Conservation (phyloP, 2,888 invertebrate species). For the Phyto melanocephala region DNA sequence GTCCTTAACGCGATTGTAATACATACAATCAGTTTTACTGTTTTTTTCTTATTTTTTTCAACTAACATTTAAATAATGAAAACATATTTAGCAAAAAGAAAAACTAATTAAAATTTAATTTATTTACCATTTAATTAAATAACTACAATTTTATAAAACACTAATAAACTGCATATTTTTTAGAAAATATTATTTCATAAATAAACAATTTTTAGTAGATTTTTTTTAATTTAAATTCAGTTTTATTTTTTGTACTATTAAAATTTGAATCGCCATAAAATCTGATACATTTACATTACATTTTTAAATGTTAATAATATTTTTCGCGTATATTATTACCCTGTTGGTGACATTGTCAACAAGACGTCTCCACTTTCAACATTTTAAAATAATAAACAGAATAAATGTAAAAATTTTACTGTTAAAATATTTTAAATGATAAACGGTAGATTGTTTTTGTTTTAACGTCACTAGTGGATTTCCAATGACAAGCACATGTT, state of each 20-base stretch:
- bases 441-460: no score
- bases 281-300: background rate
- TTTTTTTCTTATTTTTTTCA: background rate
- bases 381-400: no score
- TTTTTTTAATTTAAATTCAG: background rate
- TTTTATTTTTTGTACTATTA: background rate
- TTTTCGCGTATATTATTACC: no score
- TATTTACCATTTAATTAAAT: constrained; percentile 15
- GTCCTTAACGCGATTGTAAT: constrained; percentile 29
- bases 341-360: no score
- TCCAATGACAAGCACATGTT: no score
- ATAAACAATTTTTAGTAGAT: background rate
- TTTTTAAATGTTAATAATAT: background rate
- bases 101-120: constrained; percentile 5
- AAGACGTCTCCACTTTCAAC: no score
- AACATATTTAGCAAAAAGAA: background rate
- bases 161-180: background rate
- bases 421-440: no score
- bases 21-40: background rate
- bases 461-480: no score
- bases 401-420: no score
- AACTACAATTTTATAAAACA: background rate
- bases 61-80: background rate
- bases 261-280: background rate
- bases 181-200: background rate